Percentiles rank a stretch among this genome's conserved stretches.
Evolutionary conservation across 2,113 vertebrate genomes (phyloP).

Genomic region (Phocoena sinus): DNA sequence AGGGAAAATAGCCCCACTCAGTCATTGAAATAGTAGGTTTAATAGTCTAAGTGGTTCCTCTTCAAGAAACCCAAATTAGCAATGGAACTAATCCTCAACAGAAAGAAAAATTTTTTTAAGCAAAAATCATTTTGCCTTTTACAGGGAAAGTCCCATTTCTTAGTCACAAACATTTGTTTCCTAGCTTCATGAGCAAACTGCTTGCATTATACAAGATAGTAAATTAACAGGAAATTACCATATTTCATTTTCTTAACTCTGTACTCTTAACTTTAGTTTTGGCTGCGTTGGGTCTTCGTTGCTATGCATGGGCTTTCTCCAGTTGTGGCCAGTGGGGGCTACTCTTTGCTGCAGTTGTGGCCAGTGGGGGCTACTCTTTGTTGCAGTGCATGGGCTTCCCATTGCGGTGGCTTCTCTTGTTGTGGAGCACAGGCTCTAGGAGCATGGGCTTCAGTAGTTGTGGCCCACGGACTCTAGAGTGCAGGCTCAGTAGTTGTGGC

Average conservation of each 20-base stretch:
- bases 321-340: too few relatives aligned
- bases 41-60: slow-evolving; percentile 19
- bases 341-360: too few relatives aligned
- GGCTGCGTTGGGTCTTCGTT: too few relatives aligned
- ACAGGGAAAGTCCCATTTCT: slow-evolving; percentile 15
- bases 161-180: slow-evolving; percentile 14
- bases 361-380: too few relatives aligned
- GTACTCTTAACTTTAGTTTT: background rate
- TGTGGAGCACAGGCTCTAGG: too few relatives aligned
- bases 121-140: slow-evolving; percentile 28
- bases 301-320: too few relatives aligned
- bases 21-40: slow-evolving; percentile 26
- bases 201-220: background rate
- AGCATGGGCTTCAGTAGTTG: too few relatives aligned
- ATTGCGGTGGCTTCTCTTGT: too few relatives aligned
- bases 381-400: too few relatives aligned
- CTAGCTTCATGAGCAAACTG: background rate
- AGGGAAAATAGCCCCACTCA: background rate
- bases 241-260: slow-evolving; percentile 23
- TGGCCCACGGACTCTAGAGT: too few relatives aligned
- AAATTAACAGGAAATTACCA: background rate
- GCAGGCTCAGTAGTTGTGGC: too few relatives aligned
- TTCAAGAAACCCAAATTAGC: background rate
- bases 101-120: background rate
- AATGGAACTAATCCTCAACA: slow-evolving; percentile 18